Evolutionary conservation across 2,797 vertebrate species (phyloP).

Genomic region (Helicolenus hilgendorfi): DNA sequence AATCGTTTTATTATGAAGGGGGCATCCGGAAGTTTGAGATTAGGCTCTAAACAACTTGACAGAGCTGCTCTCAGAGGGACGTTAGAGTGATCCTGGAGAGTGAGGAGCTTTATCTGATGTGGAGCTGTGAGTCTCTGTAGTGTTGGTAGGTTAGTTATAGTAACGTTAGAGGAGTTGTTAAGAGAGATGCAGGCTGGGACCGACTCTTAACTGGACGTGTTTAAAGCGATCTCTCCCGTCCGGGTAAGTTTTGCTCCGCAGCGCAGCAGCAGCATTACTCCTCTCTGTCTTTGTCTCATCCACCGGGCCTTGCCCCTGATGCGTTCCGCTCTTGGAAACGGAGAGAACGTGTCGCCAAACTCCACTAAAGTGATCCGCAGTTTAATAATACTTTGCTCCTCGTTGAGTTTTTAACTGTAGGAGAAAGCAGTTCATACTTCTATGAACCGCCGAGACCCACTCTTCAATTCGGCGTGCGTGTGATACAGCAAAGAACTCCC

Average conservation of each 20-base stretch:
- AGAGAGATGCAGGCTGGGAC: conserved; percentile 63
- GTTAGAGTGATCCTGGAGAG: conserved; percentile 72
- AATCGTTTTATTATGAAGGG: conserved; percentile 75
- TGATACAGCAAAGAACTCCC: fast-evolving
- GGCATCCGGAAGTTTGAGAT: conserved; percentile 50
- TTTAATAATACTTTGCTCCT: neutral
- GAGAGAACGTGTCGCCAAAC: conserved; percentile 54
- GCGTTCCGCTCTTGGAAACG: conserved; percentile 1
- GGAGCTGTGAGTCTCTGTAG: neutral
- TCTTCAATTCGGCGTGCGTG: conserved; percentile 29
- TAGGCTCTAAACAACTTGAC: conserved; percentile 35
- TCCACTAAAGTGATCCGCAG: conserved; percentile 14
- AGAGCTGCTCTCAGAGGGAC: conserved; percentile 21
- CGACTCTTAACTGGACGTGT: conserved; percentile 63
- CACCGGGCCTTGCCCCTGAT: conserved; percentile 77
- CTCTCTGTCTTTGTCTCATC: conserved; percentile 86
- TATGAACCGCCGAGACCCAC: fast-evolving
- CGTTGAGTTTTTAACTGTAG: fast-evolving
- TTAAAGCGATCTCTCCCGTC: conserved; percentile 58
- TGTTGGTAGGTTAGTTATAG: neutral
- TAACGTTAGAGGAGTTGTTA: neutral
- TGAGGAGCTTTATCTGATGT: conserved; percentile 61
- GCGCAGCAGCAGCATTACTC: conserved; percentile 46
- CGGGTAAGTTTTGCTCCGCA: conserved; percentile 79
- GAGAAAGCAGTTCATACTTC: fast-evolving